Conservation (phyloP, 2,888 invertebrate genomes). For the Bombylius major region DNA sequence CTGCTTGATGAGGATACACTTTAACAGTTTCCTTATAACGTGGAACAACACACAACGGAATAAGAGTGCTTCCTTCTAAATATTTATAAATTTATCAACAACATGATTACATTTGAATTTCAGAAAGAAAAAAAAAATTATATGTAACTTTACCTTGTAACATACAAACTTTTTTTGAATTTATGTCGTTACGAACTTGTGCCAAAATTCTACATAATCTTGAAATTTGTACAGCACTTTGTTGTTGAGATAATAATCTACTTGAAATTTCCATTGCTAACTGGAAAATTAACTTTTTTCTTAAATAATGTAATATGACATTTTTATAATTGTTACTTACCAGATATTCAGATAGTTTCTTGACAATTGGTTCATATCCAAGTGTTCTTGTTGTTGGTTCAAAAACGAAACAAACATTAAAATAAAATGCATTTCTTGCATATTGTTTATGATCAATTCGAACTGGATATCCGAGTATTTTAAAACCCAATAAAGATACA, state of each 20-base stretch:
- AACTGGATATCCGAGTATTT: constrained; percentile 69
- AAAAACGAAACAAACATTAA: constrained; percentile 74
- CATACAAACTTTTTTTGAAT: constrained; percentile 55
- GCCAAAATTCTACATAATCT: constrained; percentile 47
- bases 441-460: constrained; percentile 67
- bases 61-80: constrained; percentile 57
- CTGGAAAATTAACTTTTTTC: constrained; percentile 27
- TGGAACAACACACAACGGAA: constrained; percentile 61
- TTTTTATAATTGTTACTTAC: constrained; percentile 35
- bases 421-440: constrained; percentile 67
- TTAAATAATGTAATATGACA: neutral
- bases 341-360: constrained; percentile 68
- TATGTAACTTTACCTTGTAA: constrained; percentile 39
- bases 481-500: constrained; percentile 58
- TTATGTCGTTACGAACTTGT: constrained; percentile 58
- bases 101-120: neutral
- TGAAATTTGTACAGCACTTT: constrained; percentile 41
- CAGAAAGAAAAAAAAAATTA: neutral
- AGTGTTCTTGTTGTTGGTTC: constrained; percentile 62
- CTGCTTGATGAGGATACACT: constrained; percentile 67
- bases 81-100: neutral
- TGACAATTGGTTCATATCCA: constrained; percentile 67
- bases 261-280: constrained; percentile 59
- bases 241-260: constrained; percentile 56
- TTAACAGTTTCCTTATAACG: constrained; percentile 57